Evolutionary conservation across 2,888 invertebrate species (phyloP).

Genomic region (Drosophila testacea): DNA sequence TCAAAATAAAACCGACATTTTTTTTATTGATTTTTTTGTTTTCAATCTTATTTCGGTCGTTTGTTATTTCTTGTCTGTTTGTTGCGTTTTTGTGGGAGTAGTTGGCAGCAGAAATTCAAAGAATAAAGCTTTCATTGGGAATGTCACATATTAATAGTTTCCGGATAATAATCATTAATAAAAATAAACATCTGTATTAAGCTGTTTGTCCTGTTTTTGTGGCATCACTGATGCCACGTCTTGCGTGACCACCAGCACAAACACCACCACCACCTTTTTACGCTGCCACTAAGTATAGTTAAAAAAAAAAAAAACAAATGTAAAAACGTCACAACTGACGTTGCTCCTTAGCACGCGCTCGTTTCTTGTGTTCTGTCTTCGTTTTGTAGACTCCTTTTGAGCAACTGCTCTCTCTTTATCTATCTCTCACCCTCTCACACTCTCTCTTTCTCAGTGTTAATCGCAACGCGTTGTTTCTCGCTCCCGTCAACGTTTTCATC

Average conservation of each 20-base stretch:
- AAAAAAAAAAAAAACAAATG: slow-evolving; percentile 14
- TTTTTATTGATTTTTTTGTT: too few species aligned
- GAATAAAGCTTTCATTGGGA: too few species aligned
- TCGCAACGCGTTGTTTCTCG: slow-evolving; percentile 34
- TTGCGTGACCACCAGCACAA: slow-evolving; percentile 77
- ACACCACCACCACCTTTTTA: slow-evolving; percentile 49
- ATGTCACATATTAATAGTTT: too few species aligned
- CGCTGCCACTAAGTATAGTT: slow-evolving; percentile 70
- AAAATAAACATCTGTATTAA: too few species aligned
- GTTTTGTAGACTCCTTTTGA: slow-evolving; percentile 68
- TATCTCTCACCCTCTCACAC: slow-evolving; percentile 7
- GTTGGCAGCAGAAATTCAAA: too few species aligned
- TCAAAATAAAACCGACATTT: too few species aligned
- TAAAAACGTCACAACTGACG: slow-evolving; percentile 27
- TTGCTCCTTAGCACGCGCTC: slow-evolving; percentile 67
- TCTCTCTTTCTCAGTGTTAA: slow-evolving; percentile 38
- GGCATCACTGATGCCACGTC: slow-evolving; percentile 50
- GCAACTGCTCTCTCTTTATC: slow-evolving; percentile 27
- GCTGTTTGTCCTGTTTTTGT: neutral
- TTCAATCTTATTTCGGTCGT: too few species aligned
- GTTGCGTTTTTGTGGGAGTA: too few species aligned
- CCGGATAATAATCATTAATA: too few species aligned
- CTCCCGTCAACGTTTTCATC: slow-evolving; percentile 65
- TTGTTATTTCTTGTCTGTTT: too few species aligned
- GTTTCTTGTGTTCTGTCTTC: slow-evolving; percentile 22